A percentile compares a stretch with the other conserved stretches of the same genome.
Evolutionary conservation across 2,113 vertebrate species (phyloP).

Genomic region (Zapornia atra): DNA sequence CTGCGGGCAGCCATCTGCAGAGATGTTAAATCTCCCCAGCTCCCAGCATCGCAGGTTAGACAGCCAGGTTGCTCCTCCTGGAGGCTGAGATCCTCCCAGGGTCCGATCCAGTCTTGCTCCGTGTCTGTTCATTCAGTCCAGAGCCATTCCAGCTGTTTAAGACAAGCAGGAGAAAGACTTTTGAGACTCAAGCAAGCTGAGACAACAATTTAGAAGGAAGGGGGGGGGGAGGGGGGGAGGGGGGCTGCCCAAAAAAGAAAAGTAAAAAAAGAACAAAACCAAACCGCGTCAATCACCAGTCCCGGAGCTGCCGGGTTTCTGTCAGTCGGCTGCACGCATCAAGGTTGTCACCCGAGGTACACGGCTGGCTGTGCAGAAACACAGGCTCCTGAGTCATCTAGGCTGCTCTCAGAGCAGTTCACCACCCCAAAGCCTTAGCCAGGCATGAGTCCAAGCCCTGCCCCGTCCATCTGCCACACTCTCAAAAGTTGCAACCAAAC

Average conservation of each 20-base stretch:
- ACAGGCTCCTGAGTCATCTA: conserved; percentile 4
- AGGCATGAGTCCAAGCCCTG: conserved; percentile 43
- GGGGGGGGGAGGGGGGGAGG: no score
- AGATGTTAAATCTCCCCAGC: neutral
- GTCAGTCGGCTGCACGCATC: neutral
- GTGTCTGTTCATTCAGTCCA: neutral
- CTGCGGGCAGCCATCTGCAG: conserved; percentile 44
- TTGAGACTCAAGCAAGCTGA: neutral
- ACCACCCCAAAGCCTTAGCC: neutral
- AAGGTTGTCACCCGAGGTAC: neutral
- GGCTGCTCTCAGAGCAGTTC: neutral
- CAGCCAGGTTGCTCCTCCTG: neutral
- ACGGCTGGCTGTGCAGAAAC: neutral
- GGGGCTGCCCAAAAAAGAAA: neutral
- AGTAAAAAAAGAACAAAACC: conserved; percentile 1
- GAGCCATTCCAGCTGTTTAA: conserved; percentile 1
- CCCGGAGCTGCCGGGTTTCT: neutral
- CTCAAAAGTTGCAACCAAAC: neutral
- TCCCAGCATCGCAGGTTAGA: neutral
- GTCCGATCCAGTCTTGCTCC: neutral
- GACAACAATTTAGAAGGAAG: conserved; percentile 8
- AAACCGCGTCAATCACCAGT: neutral
- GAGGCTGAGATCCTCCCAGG: neutral
- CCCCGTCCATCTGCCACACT: neutral
- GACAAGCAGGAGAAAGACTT: neutral